Conservation (phyloP, 1,140 invertebrate genomes). For the Macrocentrus cingulum region DNA sequence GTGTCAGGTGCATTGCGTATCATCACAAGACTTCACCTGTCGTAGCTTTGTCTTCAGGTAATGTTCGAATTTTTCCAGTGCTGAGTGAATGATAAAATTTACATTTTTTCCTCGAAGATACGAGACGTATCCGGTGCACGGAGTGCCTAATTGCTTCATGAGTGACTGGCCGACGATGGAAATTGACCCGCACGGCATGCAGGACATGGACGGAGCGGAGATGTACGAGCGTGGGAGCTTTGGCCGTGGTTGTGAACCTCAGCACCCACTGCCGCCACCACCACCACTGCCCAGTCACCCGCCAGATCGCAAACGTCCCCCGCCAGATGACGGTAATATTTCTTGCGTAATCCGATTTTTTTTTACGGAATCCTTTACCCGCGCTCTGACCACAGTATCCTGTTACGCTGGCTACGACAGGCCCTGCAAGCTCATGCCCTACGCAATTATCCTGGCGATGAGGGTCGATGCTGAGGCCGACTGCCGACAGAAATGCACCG, state of each 20-base stretch:
- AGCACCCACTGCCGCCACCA: slow-evolving; percentile 37
- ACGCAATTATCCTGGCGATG: slow-evolving; percentile 65
- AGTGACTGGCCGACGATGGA: slow-evolving; percentile 70
- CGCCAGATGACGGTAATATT: slow-evolving; percentile 21
- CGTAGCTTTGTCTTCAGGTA: slow-evolving; percentile 76
- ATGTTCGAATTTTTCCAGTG: background rate
- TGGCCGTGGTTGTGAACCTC: slow-evolving; percentile 74
- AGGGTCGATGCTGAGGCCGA: slow-evolving; percentile 65
- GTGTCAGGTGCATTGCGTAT: slow-evolving; percentile 74
- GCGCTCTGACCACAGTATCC: slow-evolving; percentile 18
- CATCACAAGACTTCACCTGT: slow-evolving; percentile 70
- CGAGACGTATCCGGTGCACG: slow-evolving; percentile 24
- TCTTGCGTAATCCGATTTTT: slow-evolving; percentile 1
- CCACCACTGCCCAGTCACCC: slow-evolving; percentile 28
- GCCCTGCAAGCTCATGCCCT: slow-evolving; percentile 67
- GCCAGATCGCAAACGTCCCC: slow-evolving; percentile 7
- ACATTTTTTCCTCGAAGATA: too few relatives aligned
- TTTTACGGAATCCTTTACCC: background rate
- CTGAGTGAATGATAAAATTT: too few relatives aligned
- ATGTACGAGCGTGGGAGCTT: slow-evolving; percentile 77
- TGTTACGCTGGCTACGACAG: slow-evolving; percentile 75
- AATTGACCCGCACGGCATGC: slow-evolving; percentile 64
- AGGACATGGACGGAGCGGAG: slow-evolving; percentile 63
- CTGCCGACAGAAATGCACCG: slow-evolving; percentile 70
- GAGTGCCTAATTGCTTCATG: slow-evolving; percentile 62